Evolutionary conservation across 2,113 vertebrate species (phyloP).

Genomic region (Bagarius yarrelli): DNA sequence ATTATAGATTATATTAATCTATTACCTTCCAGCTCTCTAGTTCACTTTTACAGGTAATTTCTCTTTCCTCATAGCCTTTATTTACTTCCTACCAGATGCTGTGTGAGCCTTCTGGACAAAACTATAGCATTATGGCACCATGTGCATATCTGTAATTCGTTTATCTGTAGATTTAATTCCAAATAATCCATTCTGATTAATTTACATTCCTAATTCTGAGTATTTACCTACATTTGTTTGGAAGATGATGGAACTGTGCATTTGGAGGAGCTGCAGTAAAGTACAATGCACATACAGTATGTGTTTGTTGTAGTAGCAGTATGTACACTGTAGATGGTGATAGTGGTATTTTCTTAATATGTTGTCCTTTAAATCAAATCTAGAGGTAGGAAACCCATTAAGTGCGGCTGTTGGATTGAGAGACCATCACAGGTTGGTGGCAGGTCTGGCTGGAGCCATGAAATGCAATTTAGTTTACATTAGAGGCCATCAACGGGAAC

Average conservation of each 20-base stretch:
- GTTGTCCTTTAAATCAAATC: slow-evolving; percentile 6
- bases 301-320: slow-evolving; percentile 27
- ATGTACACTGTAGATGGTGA: slow-evolving; percentile 36
- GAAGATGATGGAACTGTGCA: neutral
- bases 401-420: slow-evolving; percentile 1
- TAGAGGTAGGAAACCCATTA: slow-evolving; percentile 15
- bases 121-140: neutral
- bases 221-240: neutral
- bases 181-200: neutral
- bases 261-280: neutral
- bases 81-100: too few species aligned
- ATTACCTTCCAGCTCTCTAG: too few species aligned
- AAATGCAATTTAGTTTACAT: slow-evolving; percentile 37
- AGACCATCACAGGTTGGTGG: slow-evolving; percentile 26
- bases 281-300: neutral
- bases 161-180: neutral
- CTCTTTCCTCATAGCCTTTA: too few species aligned
- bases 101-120: too few species aligned
- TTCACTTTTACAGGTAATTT: too few species aligned
- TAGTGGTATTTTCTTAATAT: slow-evolving; percentile 4
- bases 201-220: neutral
- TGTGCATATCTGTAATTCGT: neutral
- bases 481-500: slow-evolving; percentile 32
- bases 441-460: slow-evolving; percentile 42
- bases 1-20: too few species aligned